Conservation (phyloP, 35 echinoderm and acorn worm species). For the Heliocidaris erythrogramma region DNA sequence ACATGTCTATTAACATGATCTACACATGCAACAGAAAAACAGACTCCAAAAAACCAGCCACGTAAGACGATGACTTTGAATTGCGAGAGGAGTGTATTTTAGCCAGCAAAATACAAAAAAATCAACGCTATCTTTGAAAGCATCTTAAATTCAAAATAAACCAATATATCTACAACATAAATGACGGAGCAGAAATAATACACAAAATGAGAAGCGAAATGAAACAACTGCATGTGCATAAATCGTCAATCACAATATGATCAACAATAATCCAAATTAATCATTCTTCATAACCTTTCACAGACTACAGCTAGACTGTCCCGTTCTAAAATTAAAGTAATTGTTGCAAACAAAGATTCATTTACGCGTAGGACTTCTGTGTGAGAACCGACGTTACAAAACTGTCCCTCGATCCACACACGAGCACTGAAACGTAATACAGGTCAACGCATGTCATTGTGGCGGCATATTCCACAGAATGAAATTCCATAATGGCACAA, state of each 20-base stretch:
- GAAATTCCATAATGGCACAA: background rate
- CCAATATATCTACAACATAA: background rate
- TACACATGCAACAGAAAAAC: background rate
- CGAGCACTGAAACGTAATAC: background rate
- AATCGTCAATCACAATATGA: background rate
- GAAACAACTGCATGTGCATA: background rate
- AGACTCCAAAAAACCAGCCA: background rate
- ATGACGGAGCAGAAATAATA: background rate
- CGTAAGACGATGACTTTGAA: background rate
- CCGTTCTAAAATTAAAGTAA: too few relatives aligned
- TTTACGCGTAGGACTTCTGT: background rate
- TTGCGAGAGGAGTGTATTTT: slow-evolving; percentile 40
- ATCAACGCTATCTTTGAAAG: background rate
- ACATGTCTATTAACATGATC: background rate
- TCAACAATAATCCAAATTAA: too few relatives aligned
- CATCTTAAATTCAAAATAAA: background rate
- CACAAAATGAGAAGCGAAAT: background rate
- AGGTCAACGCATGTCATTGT: background rate
- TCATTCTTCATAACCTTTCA: too few relatives aligned
- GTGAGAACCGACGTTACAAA: background rate
- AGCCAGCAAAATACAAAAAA: slow-evolving; percentile 24
- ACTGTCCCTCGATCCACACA: background rate
- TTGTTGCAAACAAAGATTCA: background rate
- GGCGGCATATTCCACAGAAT: background rate
- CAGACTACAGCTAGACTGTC: too few relatives aligned